Evolutionary conservation across 2,113 vertebrate genomes (phyloP), one percentile per base, ranked within the genome.

Genomic region (Pungitius pungitius): DNA sequence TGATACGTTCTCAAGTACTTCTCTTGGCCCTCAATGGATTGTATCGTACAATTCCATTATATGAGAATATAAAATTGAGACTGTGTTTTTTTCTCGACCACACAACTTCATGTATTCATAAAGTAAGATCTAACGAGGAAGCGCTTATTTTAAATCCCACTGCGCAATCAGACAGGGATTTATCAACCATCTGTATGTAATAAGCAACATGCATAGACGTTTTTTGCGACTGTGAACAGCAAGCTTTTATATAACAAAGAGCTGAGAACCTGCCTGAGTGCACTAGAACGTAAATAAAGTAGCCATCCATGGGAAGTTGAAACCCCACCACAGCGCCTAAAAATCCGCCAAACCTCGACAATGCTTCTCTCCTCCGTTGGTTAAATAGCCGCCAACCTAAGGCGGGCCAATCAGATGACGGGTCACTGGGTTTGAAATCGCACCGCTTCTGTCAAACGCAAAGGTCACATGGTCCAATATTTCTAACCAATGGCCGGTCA

Each of bases 341-440:
- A 24, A 68, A 63, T n/a, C n/a, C 42, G 80, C n/a, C 33, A 22
- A 33, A 30, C 7, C 13, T 8, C 8, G 15, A 57, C 45, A 58
- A 17, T 56, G 66, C 49, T 69, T 26, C 20, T 15, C 18, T 58
- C 37, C 5, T 4, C 24, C 24, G 9, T 84, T 87, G 77, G 83
- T 54, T 60, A 14, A 30, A 54, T 26, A 51, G 60, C 68, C 54
- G 69, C 71, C 70, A 80, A 43, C 62, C 8, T 15, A 26, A 24
- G 7, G n/a, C 26, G 0, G 59, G 27, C 82, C 82, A 88, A 90
- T 85, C 49, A 55, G 27, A 58, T 20, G 2, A 1, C 7, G 42
- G 17, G 14, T 74, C 26, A 24, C 6, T 45, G 57, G 47, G 56
- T 73, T 80, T 81, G 20, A 79, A 82, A 69, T 72, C 17, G 20